These are phyloP conservation scores for Odocoileus virginianus DNA, from an alignment of 2,113 vertebrate species.

Conservation along the genomic window DNA sequence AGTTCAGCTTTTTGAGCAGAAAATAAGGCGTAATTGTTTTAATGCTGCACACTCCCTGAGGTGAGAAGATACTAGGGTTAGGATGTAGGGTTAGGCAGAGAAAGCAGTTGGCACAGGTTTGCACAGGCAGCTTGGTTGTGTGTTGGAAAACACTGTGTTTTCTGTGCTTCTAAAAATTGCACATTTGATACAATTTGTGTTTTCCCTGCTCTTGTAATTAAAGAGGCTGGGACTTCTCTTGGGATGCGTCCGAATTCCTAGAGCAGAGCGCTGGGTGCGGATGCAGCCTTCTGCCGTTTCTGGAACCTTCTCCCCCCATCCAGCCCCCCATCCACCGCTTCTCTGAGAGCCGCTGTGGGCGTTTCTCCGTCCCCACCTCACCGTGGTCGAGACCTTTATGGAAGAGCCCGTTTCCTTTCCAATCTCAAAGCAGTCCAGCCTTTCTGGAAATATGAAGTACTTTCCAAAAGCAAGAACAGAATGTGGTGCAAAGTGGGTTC, in stretches of 20 bases:
- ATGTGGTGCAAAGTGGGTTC: background rate
- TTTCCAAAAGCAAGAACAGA: slow-evolving; percentile 1
- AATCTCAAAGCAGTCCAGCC: background rate
- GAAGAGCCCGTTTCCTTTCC: background rate
- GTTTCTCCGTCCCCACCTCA: background rate
- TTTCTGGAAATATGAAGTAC: background rate
- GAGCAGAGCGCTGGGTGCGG: background rate
- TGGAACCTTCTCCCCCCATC: background rate
- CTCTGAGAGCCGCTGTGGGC: background rate
- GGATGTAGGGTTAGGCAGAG: background rate
- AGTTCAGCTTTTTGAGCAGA: background rate
- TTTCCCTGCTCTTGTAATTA: slow-evolving; percentile 12
- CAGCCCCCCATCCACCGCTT: background rate
- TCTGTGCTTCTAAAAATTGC: background rate
- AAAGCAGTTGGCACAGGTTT: background rate
- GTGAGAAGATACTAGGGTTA: background rate
- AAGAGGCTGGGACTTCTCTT: background rate
- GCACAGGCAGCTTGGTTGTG: background rate
- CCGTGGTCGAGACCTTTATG: background rate
- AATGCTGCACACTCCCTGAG: background rate
- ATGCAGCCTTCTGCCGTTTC: background rate
- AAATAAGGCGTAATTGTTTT: background rate
- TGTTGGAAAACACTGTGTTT: slow-evolving; percentile 5
- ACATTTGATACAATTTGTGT: background rate
- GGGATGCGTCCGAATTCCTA: background rate